Percentiles rank a stretch among this genome's conserved stretches.
These are phyloP conservation scores for Rhea pennata DNA, from an alignment of 2,113 vertebrate species.

Conservation along the genomic window DNA sequence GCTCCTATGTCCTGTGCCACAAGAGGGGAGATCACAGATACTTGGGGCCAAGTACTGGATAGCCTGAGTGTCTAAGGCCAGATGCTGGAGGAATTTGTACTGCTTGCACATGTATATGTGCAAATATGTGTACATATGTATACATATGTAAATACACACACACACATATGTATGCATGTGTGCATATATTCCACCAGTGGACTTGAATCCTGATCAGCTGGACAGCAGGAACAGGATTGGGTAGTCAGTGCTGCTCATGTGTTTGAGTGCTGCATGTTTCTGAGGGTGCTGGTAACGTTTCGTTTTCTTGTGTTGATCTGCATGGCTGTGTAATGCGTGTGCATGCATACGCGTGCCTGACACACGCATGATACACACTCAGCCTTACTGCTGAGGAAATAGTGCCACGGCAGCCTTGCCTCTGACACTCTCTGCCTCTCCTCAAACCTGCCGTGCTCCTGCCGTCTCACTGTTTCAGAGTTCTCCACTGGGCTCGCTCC, in stretches of 20 bases:
- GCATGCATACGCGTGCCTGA: background rate
- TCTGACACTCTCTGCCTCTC: no score
- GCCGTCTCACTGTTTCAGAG: background rate
- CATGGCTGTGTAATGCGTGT: background rate
- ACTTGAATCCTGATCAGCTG: background rate
- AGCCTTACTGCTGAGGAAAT: background rate
- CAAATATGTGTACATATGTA: accelerated
- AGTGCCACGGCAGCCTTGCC: no score
- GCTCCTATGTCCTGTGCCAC: background rate
- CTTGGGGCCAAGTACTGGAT: background rate
- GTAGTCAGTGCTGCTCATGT: background rate
- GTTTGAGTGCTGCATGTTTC: background rate
- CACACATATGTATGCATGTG: no score
- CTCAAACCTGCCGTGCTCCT: background rate
- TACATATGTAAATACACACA: no score
- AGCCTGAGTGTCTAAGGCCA: background rate
- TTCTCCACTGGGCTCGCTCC: background rate
- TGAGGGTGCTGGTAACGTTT: no score
- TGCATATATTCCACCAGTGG: no score
- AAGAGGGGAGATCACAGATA: background rate
- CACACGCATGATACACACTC: no score
- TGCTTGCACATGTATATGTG: no score
- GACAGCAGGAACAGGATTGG: background rate
- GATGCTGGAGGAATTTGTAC: no score
- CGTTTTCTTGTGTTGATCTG: background rate